Base-by-base conservation (phyloP, 1,140 invertebrate species). In the Polyergus mexicanus region DNA sequence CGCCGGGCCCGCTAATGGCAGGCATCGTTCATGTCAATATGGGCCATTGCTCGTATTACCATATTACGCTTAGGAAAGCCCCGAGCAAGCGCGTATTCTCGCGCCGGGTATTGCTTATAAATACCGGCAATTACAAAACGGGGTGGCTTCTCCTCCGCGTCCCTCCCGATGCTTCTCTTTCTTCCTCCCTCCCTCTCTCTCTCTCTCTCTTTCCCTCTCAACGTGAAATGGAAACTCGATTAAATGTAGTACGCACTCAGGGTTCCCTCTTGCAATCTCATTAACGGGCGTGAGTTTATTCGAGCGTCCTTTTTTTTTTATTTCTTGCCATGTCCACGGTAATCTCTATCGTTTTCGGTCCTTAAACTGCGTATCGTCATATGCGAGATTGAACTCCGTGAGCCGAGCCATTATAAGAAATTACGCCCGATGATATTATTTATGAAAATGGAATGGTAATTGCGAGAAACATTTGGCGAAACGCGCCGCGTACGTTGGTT, bases 11-110 rank as follows among this genome's bases (percentile, higher is more conserved):
- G 91, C 93, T 94, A 95, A 95, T 95, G 93, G 93, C 93, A 86
- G 87, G 92, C 94, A 95, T 95, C 94, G 94, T 95, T 95, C 94
- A 95, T 94, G 94, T 95, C 94, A 95, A 95, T 95, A 95, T 95
- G 94, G 94, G 86, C 94, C 94, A 95, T 95, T 95, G 94, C 94
- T 88, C 92, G 92, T 95, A 95, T 95, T 95, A 95, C 94, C 94
- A 95, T 95, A 95, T 94, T 94, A 94, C 92, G 90, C 88, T 92
- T 91, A 90, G 91, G 86, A 91, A 88, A 92, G 86, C 89, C 89
- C 91, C 89, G 87, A 81, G 86, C 88, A 51, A 51, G 87, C 89
- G 89, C 66, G 60, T 78, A 75, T 35, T 69, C 54, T 58, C 35
- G 32, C 76, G 44, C 35, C 81, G 91, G 90, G 89, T 94, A 94